Evolutionary conservation across 1,140 invertebrate species (phyloP).

Genomic region (Ceratosolen solmsi): DNA sequence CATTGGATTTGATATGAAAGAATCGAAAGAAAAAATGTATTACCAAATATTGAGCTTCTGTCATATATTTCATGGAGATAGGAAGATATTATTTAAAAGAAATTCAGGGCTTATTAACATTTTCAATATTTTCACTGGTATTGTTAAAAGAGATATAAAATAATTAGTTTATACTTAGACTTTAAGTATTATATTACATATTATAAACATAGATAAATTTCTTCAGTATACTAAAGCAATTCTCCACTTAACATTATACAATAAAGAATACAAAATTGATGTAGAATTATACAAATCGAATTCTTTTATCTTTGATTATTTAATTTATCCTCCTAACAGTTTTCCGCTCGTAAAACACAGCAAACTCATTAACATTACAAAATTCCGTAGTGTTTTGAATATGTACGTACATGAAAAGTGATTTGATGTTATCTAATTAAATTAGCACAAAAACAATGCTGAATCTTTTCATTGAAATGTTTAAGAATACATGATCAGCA

Average conservation of each 20-base stretch:
- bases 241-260: no score
- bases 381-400: neutral
- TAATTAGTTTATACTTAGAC: conserved; percentile 34
- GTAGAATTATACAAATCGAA: neutral
- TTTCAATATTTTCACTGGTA: no score
- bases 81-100: conserved; percentile 34
- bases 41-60: neutral
- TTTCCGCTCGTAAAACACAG: conserved; percentile 10
- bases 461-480: neutral
- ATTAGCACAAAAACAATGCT: neutral
- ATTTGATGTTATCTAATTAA: conserved; percentile 28
- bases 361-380: neutral
- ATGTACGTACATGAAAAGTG: neutral
- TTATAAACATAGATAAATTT: neutral
- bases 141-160: neutral
- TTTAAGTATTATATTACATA: no score
- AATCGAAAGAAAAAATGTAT: neutral
- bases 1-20: no score
- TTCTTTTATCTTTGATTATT: neutral
- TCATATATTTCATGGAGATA: neutral
- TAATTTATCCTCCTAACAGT: neutral
- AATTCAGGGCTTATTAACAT: no score
- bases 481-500: neutral
- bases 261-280: neutral
- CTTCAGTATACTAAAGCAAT: no score